Percentiles rank a stretch among this genome's conserved stretches.
Conservation (phyloP, 2,797 vertebrate species). For the Dryobates pubescens region DNA sequence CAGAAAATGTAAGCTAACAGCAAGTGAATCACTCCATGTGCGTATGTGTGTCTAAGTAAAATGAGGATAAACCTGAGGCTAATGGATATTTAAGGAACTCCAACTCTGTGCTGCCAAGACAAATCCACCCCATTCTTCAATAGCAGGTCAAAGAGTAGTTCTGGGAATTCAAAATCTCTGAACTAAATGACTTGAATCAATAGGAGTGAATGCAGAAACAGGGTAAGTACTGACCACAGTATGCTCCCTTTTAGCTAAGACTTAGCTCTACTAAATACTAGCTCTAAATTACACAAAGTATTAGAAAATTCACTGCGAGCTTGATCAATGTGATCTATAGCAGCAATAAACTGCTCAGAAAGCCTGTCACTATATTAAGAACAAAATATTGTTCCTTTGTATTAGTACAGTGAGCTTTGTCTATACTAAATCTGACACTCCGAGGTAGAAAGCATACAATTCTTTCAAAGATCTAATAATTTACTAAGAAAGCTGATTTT, state of each 20-base stretch:
- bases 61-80: conserved; percentile 35
- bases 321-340: background rate
- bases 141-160: conserved; percentile 10
- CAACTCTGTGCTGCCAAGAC: background rate
- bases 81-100: conserved; percentile 54
- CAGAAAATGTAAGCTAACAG: conserved; percentile 24
- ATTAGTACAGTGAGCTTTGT: background rate
- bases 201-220: background rate
- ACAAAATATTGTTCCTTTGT: background rate
- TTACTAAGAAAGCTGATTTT: conserved; percentile 11
- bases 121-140: conserved; percentile 40
- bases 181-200: conserved; percentile 39
- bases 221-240: background rate
- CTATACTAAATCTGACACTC: background rate
- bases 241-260: background rate
- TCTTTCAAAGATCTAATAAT: background rate
- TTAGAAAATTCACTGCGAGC: background rate
- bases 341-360: background rate
- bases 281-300: background rate
- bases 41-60: background rate
- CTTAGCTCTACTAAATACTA: background rate
- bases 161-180: conserved; percentile 47
- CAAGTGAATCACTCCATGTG: background rate
- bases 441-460: background rate
- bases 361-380: background rate